Conservation (phyloP, 2,797 vertebrate species). For the Echeneis naucrates region DNA sequence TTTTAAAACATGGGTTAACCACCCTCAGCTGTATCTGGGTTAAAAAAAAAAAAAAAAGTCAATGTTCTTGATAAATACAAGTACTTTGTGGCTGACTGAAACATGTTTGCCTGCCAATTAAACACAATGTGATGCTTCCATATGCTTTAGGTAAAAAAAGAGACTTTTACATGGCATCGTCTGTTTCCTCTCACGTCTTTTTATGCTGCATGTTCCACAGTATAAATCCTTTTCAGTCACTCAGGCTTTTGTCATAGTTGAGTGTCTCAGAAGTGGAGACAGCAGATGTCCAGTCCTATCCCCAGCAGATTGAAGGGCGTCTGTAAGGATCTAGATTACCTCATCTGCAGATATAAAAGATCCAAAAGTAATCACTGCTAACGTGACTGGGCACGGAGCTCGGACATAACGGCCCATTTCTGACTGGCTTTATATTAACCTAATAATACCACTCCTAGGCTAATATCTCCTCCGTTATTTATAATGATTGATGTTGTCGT, state of each 20-base stretch:
- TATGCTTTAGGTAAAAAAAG: too few relatives aligned
- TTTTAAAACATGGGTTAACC: too few relatives aligned
- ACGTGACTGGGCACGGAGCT: slow-evolving; percentile 15
- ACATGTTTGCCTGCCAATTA: too few relatives aligned
- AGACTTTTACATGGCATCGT: neutral
- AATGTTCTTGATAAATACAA: too few relatives aligned
- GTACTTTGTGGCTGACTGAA: too few relatives aligned
- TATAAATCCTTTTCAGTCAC: slow-evolving; percentile 15
- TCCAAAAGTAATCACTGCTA: slow-evolving; percentile 43
- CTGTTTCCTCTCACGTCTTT: neutral
- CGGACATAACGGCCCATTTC: neutral
- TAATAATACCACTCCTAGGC: too few relatives aligned
- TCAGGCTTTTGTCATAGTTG: slow-evolving; percentile 17
- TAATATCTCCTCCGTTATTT: too few relatives aligned
- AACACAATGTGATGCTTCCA: too few relatives aligned
- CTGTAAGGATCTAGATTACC: slow-evolving; percentile 33
- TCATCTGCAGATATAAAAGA: slow-evolving; percentile 54
- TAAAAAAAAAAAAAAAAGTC: too few relatives aligned
- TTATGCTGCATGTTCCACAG: neutral
- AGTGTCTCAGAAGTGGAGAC: slow-evolving; percentile 7
- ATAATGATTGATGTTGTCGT: too few relatives aligned
- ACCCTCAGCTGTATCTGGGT: too few relatives aligned
- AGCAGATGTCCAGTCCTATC: slow-evolving; percentile 10
- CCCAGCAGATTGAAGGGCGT: slow-evolving; percentile 59
- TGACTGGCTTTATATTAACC: neutral